These are phyloP conservation scores for Neelides sp. DNA, from an alignment of 1,140 invertebrate species.

Conservation along the genomic window DNA sequence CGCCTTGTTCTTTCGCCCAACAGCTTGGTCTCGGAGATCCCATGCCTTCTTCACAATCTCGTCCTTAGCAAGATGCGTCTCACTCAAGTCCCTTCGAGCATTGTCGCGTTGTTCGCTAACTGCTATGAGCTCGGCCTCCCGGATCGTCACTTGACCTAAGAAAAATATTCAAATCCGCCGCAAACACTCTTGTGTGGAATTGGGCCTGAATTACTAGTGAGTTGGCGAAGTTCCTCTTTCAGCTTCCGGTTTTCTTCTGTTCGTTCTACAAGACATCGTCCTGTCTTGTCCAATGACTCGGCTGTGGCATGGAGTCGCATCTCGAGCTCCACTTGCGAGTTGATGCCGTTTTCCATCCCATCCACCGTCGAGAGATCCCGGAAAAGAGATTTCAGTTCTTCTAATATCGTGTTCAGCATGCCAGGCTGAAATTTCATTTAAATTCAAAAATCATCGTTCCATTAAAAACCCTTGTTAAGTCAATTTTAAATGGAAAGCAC, in stretches of 20 bases:
- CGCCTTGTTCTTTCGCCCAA: slow-evolving; percentile 68
- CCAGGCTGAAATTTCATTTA: slow-evolving; percentile 34
- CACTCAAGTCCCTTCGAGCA: slow-evolving; percentile 50
- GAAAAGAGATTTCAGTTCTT: slow-evolving; percentile 37
- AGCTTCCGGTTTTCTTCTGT: slow-evolving; percentile 66
- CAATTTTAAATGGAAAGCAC: too few relatives aligned
- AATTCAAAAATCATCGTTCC: too few relatives aligned
- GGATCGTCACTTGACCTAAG: slow-evolving; percentile 52
- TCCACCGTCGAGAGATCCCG: slow-evolving; percentile 37
- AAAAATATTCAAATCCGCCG: too few relatives aligned
- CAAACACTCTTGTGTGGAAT: too few relatives aligned
- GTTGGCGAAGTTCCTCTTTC: slow-evolving; percentile 60
- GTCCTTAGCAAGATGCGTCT: slow-evolving; percentile 44
- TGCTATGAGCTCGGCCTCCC: slow-evolving; percentile 65
- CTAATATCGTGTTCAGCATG: slow-evolving; percentile 36
- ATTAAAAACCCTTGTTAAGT: too few relatives aligned
- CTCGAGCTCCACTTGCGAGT: slow-evolving; percentile 41
- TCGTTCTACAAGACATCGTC: slow-evolving; percentile 56
- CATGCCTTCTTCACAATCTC: slow-evolving; percentile 68
- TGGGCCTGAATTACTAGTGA: slow-evolving; percentile 70
- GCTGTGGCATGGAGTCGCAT: slow-evolving; percentile 40
- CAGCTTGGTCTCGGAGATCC: slow-evolving; percentile 71
- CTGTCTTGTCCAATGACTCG: slow-evolving; percentile 52
- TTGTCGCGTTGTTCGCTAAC: slow-evolving; percentile 68
- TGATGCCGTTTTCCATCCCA: slow-evolving; percentile 38